phyloP scores from a whole-genome alignment of 1,140 invertebrate genomes.

The Drosophila yakuba region DNA sequence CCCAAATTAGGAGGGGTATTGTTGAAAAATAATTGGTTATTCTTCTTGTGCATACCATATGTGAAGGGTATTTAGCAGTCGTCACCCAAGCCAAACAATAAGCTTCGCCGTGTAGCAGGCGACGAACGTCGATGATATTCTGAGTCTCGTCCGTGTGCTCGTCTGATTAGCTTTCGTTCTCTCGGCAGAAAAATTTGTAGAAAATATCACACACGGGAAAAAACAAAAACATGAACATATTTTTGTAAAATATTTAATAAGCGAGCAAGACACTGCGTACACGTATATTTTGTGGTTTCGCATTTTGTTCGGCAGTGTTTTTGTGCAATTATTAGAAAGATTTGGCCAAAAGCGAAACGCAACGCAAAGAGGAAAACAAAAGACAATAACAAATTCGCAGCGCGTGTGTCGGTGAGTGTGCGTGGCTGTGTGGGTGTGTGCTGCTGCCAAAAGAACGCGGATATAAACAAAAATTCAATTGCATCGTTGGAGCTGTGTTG shows the following conservation, averaged over 20 bases:
- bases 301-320: constrained; percentile 40
- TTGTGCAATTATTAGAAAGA: constrained; percentile 14
- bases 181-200: constrained; percentile 67
- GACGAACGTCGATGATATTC: constrained; percentile 39
- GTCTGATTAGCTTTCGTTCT: constrained; percentile 53
- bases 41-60: too few relatives aligned
- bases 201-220: constrained; percentile 64
- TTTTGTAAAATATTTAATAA: constrained; percentile 47
- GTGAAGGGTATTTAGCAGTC: constrained; percentile 1
- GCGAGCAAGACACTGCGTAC: constrained; percentile 41
- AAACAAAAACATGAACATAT: constrained; percentile 66
- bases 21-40: too few relatives aligned
- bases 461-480: constrained; percentile 37
- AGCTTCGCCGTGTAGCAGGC: constrained; percentile 28
- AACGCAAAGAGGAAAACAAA: constrained; percentile 24
- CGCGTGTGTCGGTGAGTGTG: constrained; percentile 20
- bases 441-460: constrained; percentile 31
- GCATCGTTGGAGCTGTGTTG: constrained; percentile 40
- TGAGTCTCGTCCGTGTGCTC: constrained; percentile 55
- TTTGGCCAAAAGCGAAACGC: constrained; percentile 10
- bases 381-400: constrained; percentile 39
- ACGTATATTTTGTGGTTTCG: constrained; percentile 42
- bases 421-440: constrained; percentile 11
- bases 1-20: too few relatives aligned
- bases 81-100: not conserved